Conservation (phyloP, 2,888 invertebrate species). For the Leptothorax acervorum region DNA sequence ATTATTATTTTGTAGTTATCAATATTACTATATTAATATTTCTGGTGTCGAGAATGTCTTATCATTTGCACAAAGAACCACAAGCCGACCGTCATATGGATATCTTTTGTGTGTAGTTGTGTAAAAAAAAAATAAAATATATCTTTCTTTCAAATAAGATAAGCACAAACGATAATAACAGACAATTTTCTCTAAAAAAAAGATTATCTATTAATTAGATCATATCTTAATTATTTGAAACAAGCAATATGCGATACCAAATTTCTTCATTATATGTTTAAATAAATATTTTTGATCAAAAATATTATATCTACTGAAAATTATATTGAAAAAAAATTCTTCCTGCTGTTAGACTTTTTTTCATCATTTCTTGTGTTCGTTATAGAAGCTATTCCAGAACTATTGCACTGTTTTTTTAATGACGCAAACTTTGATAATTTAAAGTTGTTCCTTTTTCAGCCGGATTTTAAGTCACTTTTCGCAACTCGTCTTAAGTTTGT, state of each 20-base stretch:
- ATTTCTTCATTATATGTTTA: neutral
- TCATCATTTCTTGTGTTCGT: neutral
- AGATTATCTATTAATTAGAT: neutral
- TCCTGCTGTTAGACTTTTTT: neutral
- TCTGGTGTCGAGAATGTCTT: conserved; percentile 52
- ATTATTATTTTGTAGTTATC: conserved; percentile 32
- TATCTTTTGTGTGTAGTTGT: conserved; percentile 39
- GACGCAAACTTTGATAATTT: conserved; percentile 2
- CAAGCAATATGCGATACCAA: neutral
- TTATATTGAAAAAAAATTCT: neutral
- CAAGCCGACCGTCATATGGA: conserved; percentile 50
- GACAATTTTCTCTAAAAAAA: conserved; percentile 24
- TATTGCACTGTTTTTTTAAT: neutral
- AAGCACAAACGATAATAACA: conserved; percentile 64
- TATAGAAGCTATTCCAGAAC: conserved; percentile 24
- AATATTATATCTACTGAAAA: neutral
- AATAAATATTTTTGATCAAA: conserved; percentile 9
- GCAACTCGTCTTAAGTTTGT: neutral
- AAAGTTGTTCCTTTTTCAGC: neutral
- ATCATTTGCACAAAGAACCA: conserved; percentile 51
- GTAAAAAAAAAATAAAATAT: conserved; percentile 34
- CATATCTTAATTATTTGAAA: neutral
- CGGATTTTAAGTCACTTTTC: conserved; percentile 1
- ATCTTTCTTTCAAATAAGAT: conserved; percentile 42
- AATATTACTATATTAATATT: conserved; percentile 42